A percentile compares a stretch with the other conserved stretches of the same genome.
phyloP scores from a whole-genome alignment of 1,140 invertebrate species.

The Heliconius nattereri region DNA sequence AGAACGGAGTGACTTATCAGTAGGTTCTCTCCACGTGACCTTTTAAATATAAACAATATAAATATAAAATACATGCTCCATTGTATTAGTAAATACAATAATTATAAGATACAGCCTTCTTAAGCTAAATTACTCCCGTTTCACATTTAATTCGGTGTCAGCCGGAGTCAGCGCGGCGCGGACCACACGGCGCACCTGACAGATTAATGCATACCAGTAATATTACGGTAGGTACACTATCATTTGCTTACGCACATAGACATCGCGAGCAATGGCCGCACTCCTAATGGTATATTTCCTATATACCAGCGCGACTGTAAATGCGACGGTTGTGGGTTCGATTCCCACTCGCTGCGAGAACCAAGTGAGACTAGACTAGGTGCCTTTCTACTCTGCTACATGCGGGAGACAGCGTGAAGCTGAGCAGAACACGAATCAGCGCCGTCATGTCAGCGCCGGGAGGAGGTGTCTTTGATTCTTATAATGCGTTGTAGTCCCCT shows the following conservation, averaged over 20 bases:
- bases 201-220: constrained; percentile 40
- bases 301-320: neutral
- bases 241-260: constrained; percentile 27
- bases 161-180: constrained; percentile 32
- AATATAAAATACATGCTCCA: neutral
- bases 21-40: no score
- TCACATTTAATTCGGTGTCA: constrained; percentile 44
- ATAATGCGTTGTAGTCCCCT: no score
- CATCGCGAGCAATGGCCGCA: constrained; percentile 24
- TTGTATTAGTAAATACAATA: neutral
- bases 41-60: no score
- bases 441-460: no score
- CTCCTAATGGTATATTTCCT: no score
- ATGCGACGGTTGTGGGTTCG: no score
- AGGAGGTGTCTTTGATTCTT: no score
- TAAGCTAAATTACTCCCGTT: constrained; percentile 36
- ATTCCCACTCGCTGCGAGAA: no score
- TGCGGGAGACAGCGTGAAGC: no score
- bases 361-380: no score
- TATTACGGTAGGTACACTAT: constrained; percentile 31
- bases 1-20: no score
- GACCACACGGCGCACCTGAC: constrained; percentile 44
- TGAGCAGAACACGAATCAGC: neutral
- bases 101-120: constrained; percentile 9
- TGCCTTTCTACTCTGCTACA: no score